phyloP scores from a whole-genome alignment of 2,888 invertebrate species.

The Nysson spinosus region DNA sequence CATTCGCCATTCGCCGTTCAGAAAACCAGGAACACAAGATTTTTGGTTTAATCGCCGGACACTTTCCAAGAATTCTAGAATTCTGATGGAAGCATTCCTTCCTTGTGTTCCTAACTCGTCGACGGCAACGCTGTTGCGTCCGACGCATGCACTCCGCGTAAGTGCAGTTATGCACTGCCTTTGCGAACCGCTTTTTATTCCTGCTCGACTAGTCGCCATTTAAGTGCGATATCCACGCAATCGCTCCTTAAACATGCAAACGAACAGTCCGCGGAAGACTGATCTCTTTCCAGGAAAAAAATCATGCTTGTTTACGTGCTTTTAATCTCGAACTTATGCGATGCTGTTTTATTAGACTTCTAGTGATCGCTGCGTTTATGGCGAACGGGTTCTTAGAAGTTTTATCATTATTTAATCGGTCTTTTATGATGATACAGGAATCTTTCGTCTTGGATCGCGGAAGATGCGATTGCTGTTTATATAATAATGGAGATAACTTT shows the following conservation, averaged over 20 bases:
- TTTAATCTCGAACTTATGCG: too few relatives aligned
- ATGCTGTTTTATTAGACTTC: too few relatives aligned
- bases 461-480: too few relatives aligned
- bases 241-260: conserved; percentile 25
- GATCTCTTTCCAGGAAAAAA: conserved; percentile 18
- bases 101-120: not conserved
- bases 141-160: not conserved
- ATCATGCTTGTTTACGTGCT: conserved; percentile 17
- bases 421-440: too few relatives aligned
- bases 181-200: conserved; percentile 26
- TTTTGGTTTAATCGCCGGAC: not conserved
- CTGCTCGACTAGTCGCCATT: conserved; percentile 18
- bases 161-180: not conserved
- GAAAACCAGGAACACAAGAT: not conserved
- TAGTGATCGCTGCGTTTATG: too few relatives aligned
- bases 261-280: conserved; percentile 31
- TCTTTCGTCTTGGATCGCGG: too few relatives aligned
- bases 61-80: not conserved
- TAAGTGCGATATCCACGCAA: conserved; percentile 31
- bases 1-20: too few relatives aligned
- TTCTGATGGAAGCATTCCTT: not conserved
- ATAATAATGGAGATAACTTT: too few relatives aligned
- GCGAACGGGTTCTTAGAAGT: too few relatives aligned
- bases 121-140: not conserved
- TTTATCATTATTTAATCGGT: too few relatives aligned